phyloP scores from a whole-genome alignment of 2,113 vertebrate genomes.

The Podarcis muralis region DNA sequence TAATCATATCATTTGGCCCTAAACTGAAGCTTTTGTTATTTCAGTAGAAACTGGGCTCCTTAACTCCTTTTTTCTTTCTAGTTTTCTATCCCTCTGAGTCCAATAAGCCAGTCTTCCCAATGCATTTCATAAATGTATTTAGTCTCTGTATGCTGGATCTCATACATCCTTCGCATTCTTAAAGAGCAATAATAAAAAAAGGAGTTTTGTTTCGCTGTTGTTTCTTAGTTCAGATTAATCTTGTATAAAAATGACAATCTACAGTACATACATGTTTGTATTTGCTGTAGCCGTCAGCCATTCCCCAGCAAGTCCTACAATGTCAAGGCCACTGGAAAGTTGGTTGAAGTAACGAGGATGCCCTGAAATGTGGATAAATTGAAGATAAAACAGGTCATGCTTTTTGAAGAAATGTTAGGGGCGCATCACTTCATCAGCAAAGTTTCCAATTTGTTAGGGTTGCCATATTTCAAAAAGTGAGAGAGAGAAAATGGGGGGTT shows the following conservation, averaged over 20 bases:
- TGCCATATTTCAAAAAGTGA: too few relatives aligned
- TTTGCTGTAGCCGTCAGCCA: conserved; percentile 76
- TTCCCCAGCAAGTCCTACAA: conserved; percentile 70
- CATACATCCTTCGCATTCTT: not conserved
- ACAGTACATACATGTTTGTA: conserved; percentile 67
- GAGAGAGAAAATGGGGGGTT: too few relatives aligned
- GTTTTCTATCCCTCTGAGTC: not conserved
- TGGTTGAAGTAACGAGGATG: conserved; percentile 76
- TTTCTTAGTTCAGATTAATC: not conserved
- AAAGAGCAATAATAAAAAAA: not conserved
- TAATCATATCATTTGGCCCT: not conserved
- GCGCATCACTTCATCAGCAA: not conserved
- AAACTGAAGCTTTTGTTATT: not conserved
- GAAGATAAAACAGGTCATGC: not conserved
- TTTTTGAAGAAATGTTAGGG: not conserved
- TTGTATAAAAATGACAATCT: not conserved
- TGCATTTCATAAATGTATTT: not conserved
- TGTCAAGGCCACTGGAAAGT: conserved; percentile 74
- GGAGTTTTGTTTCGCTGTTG: not conserved
- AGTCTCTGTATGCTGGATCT: not conserved
- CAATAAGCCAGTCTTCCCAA: not conserved
- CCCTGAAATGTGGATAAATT: conserved; percentile 46
- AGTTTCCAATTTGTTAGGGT: not conserved
- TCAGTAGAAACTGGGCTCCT: not conserved
- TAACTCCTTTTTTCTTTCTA: not conserved